Evolutionary conservation across 2,888 invertebrate species (phyloP), one percentile per base, ranked within the genome.

Genomic region (Metopia argyrocephala): DNA sequence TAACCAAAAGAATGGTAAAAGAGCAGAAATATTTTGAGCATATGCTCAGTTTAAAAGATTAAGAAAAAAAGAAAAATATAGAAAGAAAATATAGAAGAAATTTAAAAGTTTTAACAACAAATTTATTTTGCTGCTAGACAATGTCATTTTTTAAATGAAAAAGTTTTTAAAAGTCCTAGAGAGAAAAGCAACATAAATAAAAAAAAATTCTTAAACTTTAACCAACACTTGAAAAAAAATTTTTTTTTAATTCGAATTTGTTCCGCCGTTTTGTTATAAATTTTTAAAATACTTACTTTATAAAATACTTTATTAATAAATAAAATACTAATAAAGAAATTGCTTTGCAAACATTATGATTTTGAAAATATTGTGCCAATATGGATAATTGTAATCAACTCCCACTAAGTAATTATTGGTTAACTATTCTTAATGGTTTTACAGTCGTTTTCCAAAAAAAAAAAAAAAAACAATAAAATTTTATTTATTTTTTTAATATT

Each of bases 31-130:
- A 48, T 21, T 50, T 28, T 46, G 28, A 31, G 38, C 62, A 71
- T 80, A 62, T 65, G 65, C 23, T n/a, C 56, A 57, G 76, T 71
- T 80, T 80, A 80, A 80, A 68, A 76, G 76, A 62, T 80, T 73
- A 76, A 71, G 46, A 66, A 78, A 5, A 62, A 48, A 62, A 48
- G 12, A 38, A 38, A 15, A 38, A 38, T 15, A 65, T 56, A 54
- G 28, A 18, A 18, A 27, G 27, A 20, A 48, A 76, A 21, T 21
- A 45, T 45, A 69, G 64, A 64, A 66, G 18, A 75, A 66, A 65
- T 65, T 56, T 75, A 38, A 71, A 75, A 69, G 45, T 65, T 70
- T 59, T 27, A 21, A 31, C 59, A 69, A 52, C 38, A 76, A 62
- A 69, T 61, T 57, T 50, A 52, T 75, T 38, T 27, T 20, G 31